These are phyloP conservation scores for Noctilio leporinus DNA, from an alignment of 2,113 vertebrate species.

Conservation along the genomic window DNA sequence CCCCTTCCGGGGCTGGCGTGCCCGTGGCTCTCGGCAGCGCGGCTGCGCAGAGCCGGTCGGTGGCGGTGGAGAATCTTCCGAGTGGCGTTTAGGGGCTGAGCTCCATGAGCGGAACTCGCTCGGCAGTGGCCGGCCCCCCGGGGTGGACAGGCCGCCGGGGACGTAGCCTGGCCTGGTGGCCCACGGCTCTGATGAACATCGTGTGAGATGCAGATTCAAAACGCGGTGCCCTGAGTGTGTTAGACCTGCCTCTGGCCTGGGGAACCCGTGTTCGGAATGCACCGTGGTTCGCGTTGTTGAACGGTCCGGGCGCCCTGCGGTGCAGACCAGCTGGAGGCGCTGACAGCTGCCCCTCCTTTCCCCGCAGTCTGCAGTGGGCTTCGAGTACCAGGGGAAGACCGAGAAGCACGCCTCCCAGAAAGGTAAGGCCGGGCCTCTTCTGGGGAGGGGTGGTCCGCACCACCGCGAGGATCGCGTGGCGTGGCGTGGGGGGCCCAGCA, in stretches of 20 bases:
- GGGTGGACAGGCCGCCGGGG: neutral
- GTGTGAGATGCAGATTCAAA: fast-evolving
- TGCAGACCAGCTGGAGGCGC: fast-evolving
- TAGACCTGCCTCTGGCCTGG: neutral
- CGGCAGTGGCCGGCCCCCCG: fast-evolving
- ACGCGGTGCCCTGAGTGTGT: fast-evolving
- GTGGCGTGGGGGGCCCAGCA: too few relatives aligned
- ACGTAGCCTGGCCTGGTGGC: fast-evolving
- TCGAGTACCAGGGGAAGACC: constrained; percentile 95
- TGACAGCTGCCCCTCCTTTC: neutral
- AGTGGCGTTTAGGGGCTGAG: neutral
- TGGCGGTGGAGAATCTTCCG: neutral
- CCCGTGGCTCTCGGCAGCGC: neutral
- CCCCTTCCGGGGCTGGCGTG: fast-evolving
- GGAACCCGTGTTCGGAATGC: neutral
- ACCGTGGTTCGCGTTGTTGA: fast-evolving
- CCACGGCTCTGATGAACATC: fast-evolving
- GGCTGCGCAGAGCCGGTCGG: fast-evolving
- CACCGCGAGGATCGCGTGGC: neutral
- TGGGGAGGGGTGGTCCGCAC: neutral
- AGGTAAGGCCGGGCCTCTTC: constrained; percentile 81
- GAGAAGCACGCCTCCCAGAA: constrained; percentile 98
- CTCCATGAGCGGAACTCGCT: fast-evolving
- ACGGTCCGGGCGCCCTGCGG: fast-evolving
- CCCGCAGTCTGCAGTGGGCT: constrained; percentile 91